phyloP scores from a whole-genome alignment of 2,113 vertebrate species.

The Seriola quinqueradiata region DNA sequence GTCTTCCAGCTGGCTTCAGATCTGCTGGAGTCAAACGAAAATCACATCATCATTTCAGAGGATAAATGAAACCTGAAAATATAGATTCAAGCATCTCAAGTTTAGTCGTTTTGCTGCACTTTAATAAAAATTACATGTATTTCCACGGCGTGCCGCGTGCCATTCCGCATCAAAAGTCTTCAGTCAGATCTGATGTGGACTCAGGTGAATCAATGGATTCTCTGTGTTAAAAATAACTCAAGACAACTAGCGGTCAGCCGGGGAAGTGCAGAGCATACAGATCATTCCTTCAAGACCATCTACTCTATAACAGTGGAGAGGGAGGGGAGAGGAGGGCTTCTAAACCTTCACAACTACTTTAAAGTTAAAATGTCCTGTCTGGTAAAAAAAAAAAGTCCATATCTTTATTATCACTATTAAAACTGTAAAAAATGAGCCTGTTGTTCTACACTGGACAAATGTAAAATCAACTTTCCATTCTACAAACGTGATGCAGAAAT shows the following conservation, averaged over 20 bases:
- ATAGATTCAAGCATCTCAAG: not conserved
- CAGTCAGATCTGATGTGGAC: constrained; percentile 6
- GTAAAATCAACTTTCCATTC: not conserved
- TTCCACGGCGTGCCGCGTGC: not conserved
- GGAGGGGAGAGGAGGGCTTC: not conserved
- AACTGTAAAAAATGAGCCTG: too few species aligned
- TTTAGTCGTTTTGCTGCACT: not conserved
- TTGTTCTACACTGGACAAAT: not conserved
- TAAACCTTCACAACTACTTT: not conserved
- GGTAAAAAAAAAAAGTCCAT: too few species aligned
- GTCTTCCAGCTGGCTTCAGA: not conserved
- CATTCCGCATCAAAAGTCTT: not conserved
- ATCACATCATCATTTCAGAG: too few species aligned
- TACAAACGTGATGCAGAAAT: constrained; percentile 1
- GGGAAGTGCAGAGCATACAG: constrained; percentile 54
- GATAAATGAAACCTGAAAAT: too few species aligned
- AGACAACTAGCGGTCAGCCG: constrained; percentile 26
- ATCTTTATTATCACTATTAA: too few species aligned
- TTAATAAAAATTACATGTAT: fast-evolving
- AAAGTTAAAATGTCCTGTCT: constrained; percentile 6
- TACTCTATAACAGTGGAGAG: not conserved
- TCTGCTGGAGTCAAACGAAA: not conserved
- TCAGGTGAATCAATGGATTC: constrained; percentile 57
- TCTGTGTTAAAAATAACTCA: constrained; percentile 66
- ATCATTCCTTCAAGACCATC: constrained; percentile 35